These are phyloP conservation scores for Eretmochelys imbricata DNA, from an alignment of 2,113 vertebrate species.

Conservation along the genomic window DNA sequence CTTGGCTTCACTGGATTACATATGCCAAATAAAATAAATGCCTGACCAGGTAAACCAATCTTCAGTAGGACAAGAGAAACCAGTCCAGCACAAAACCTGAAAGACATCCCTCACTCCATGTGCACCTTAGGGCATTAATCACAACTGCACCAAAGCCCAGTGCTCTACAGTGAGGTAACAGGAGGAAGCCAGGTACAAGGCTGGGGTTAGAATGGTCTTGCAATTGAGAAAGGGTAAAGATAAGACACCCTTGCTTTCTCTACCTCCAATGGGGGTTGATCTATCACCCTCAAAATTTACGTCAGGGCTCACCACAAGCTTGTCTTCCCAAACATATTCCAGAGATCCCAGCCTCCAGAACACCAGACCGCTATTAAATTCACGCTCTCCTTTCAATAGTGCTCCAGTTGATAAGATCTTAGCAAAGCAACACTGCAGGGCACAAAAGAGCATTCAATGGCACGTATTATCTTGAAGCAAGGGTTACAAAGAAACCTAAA, in stretches of 20 bases:
- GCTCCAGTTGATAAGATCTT: neutral
- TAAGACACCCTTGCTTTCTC: neutral
- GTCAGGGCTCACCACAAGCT: neutral
- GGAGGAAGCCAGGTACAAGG: neutral
- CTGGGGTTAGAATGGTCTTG: neutral
- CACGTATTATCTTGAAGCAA: rapidly evolving
- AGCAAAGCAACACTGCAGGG: neutral
- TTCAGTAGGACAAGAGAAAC: neutral
- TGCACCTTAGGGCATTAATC: neutral
- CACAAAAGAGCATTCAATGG: neutral
- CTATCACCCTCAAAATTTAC: neutral
- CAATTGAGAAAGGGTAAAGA: neutral
- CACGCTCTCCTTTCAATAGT: neutral
- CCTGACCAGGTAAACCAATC: neutral
- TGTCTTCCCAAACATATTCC: neutral
- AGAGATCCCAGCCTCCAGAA: neutral
- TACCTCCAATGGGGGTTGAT: neutral
- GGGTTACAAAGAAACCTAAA: neutral
- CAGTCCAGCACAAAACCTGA: neutral
- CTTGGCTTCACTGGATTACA: too few species aligned
- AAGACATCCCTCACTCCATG: neutral
- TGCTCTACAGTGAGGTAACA: neutral
- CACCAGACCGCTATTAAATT: neutral
- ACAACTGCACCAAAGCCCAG: neutral
- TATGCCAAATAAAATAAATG: neutral